Conservation (phyloP, 2,888 invertebrate species). For the Drosophila phalerata region DNA sequence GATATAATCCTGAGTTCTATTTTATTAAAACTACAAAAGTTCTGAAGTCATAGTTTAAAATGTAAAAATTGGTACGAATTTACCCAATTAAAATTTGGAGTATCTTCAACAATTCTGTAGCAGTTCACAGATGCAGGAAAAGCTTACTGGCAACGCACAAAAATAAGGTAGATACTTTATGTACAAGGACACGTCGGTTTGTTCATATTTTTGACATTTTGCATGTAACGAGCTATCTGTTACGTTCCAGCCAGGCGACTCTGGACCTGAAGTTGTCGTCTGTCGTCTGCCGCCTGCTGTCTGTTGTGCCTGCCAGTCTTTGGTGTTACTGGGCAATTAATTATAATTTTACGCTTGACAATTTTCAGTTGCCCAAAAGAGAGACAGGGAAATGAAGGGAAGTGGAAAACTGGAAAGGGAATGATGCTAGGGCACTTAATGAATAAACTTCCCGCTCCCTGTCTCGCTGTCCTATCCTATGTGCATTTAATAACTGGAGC, state of each 20-base stretch:
- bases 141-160: conserved; percentile 4
- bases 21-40: too few species aligned
- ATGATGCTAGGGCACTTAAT: conserved; percentile 36
- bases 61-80: neutral
- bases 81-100: conserved; percentile 36
- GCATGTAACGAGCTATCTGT: conserved; percentile 48
- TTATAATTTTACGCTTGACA: conserved; percentile 79
- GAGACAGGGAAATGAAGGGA: neutral
- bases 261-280: conserved; percentile 7
- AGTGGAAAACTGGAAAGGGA: neutral
- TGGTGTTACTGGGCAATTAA: conserved; percentile 69
- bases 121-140: conserved; percentile 1
- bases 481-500: conserved; percentile 51
- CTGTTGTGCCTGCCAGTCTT: conserved; percentile 49
- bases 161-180: conserved; percentile 24
- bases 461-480: conserved; percentile 1
- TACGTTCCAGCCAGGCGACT: conserved; percentile 13
- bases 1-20: too few species aligned
- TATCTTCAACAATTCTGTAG: conserved; percentile 17
- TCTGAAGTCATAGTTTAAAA: too few species aligned
- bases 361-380: conserved; percentile 60
- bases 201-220: conserved; percentile 49
- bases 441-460: conserved; percentile 14
- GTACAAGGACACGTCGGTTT: conserved; percentile 31
- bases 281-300: conserved; percentile 17